phyloP scores from a whole-genome alignment of 2,797 vertebrate species.

The Serranus cabrilla region DNA sequence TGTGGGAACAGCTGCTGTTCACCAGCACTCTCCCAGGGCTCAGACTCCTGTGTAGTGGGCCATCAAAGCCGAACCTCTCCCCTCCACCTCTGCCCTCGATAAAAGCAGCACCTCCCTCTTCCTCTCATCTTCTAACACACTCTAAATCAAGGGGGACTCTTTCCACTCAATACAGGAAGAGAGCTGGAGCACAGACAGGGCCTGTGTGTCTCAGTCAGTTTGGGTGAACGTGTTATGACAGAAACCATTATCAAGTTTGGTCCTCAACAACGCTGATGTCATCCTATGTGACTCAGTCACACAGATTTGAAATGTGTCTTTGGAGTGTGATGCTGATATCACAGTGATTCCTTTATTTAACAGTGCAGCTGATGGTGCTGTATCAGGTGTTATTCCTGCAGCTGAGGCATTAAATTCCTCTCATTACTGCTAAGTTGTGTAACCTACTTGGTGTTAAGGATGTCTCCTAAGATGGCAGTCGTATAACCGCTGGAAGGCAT shows the following conservation, averaged over 20 bases:
- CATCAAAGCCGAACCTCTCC: conserved; percentile 77
- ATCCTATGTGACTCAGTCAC: conserved; percentile 15
- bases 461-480: conserved; percentile 36
- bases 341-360: conserved; percentile 4
- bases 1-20: conserved; percentile 66
- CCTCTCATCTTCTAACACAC: conserved; percentile 77
- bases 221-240: conserved; percentile 32
- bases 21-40: conserved; percentile 45
- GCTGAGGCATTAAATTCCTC: conserved; percentile 3
- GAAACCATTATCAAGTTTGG: conserved; percentile 36
- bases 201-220: conserved; percentile 34
- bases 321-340: neutral
- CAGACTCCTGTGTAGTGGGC: conserved; percentile 54
- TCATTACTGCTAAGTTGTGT: conserved; percentile 23
- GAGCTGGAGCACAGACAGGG: conserved; percentile 28
- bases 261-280: conserved; percentile 6
- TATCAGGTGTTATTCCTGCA: conserved; percentile 1
- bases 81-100: conserved; percentile 71
- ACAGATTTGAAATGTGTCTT: conserved; percentile 12
- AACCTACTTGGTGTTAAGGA: conserved; percentile 40
- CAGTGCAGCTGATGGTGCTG: neutral
- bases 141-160: conserved; percentile 69
- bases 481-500: conserved; percentile 44
- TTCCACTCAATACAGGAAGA: conserved; percentile 52
- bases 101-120: conserved; percentile 63